Evolutionary conservation across 2,888 invertebrate species (phyloP), one percentile per base, ranked within the genome.

Genomic region (Neocrepidodera transversa): DNA sequence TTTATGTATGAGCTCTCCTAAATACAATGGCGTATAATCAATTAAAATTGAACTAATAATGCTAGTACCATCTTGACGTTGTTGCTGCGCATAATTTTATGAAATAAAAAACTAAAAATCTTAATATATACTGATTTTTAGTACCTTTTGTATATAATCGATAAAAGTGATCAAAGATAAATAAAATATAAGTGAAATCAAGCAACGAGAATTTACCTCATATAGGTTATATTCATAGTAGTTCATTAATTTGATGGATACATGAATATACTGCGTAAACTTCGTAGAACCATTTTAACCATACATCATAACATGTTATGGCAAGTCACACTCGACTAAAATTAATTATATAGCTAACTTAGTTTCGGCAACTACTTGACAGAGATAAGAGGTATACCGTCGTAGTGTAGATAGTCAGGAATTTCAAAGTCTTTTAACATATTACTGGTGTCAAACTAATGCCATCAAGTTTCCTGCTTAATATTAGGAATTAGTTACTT

Each of bases 251-350:
- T 28, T 30, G 30, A 18, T 38, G 17, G 42, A 50, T 50, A 50
- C 50, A 40, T n/a, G 23, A 50, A 50, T 50, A 23, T 50, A 26
- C 28, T 26, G 30, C 36, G 11, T 42, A 42, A 51, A 51, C 40
- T 51, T 51, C 17, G 38, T 38, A 5, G 17, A 38, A 38, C 17
- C 38, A 17, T 38, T 38, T 38, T 38, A 38, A 38, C 49, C 51
- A 51, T 58, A 58, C 58, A 58, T 58, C 58, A 58, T 51, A 58
- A 58, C 51, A 45, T 58, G 43, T 58, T 58, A 51, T 47, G 58
- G 38, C 28, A 18, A 47, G 51, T 58, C 47, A 58, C 51, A 58
- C 30, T 51, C 30, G 14, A 51, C 36, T 58, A 13, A 51, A 45
- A 58, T 58, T 58, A 58, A 50, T 58, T 58, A 58, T 42, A 36